Percentiles rank a stretch among this genome's conserved stretches.
phyloP scores from a whole-genome alignment of 2,888 invertebrate genomes.

The Caenorhabditis auriculariae region DNA sequence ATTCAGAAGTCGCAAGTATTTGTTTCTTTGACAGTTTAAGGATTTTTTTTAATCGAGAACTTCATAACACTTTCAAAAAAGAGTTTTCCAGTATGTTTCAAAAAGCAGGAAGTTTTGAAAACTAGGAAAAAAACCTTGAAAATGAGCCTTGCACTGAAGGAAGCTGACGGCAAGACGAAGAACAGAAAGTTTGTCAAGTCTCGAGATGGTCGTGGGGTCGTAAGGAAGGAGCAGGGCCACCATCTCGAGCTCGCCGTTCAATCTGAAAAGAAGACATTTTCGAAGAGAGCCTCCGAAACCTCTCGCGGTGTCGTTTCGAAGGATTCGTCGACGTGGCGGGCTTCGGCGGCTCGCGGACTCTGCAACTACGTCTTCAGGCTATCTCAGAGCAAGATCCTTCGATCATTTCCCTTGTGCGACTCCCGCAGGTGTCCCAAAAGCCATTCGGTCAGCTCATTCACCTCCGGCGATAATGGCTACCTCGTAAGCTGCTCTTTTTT shows the following conservation, averaged over 20 bases:
- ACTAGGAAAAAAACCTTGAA: constrained; percentile 87
- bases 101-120: no score
- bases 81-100: no score
- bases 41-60: no score
- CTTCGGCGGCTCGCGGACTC: constrained; percentile 58
- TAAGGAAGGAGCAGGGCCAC: constrained; percentile 73
- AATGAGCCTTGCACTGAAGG: constrained; percentile 97
- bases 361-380: constrained; percentile 25
- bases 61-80: no score
- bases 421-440: no score
- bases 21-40: no score
- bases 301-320: constrained; percentile 93
- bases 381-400: no score
- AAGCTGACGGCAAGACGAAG: constrained; percentile 96
- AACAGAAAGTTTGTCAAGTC: constrained; percentile 95
- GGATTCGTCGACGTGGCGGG: constrained; percentile 73
- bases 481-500: no score
- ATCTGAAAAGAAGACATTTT: constrained; percentile 79
- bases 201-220: constrained; percentile 73
- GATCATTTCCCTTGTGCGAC: no score
- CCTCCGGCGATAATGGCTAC: no score
- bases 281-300: constrained; percentile 71
- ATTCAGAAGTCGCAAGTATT: no score
- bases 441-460: no score
- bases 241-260: constrained; percentile 97